Conservation (phyloP, 2,888 invertebrate genomes). For the Dicycla oo region DNA sequence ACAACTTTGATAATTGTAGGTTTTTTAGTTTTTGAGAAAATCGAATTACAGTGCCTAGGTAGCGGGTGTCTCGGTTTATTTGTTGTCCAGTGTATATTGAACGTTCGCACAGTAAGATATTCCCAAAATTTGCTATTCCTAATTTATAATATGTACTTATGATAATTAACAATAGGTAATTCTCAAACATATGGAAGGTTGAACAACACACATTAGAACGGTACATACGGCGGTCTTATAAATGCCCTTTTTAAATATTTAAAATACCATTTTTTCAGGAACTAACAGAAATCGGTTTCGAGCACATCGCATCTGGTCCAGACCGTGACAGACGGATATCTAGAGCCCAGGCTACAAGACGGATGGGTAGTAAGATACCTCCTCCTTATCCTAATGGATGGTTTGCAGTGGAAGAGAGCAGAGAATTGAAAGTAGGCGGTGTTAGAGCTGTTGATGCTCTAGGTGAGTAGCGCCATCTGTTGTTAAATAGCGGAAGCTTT, state of each 20-base stretch:
- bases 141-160: neutral
- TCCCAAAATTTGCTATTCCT: neutral
- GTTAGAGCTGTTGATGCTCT: conserved; percentile 92
- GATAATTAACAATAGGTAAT: too few species aligned
- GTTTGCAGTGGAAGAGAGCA: conserved; percentile 94
- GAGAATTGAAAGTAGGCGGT: conserved; percentile 88
- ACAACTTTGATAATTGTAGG: too few species aligned
- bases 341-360: conserved; percentile 88
- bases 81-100: neutral
- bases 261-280: conserved; percentile 77
- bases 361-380: conserved; percentile 92
- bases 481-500: conserved; percentile 28
- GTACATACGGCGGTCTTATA: neutral
- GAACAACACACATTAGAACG: neutral
- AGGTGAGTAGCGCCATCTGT: conserved; percentile 83
- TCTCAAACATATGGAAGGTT: neutral
- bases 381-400: conserved; percentile 98
- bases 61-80: too few species aligned
- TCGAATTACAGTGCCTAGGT: too few species aligned
- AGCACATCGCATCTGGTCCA: conserved; percentile 76
- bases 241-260: too few species aligned
- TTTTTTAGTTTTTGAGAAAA: too few species aligned
- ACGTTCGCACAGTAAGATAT: neutral
- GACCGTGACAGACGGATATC: conserved; percentile 79
- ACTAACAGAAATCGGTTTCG: conserved; percentile 86